Evolutionary conservation across 2,888 invertebrate genomes (phyloP), one percentile per base, ranked within the genome.

Genomic region (Boloria selene): DNA sequence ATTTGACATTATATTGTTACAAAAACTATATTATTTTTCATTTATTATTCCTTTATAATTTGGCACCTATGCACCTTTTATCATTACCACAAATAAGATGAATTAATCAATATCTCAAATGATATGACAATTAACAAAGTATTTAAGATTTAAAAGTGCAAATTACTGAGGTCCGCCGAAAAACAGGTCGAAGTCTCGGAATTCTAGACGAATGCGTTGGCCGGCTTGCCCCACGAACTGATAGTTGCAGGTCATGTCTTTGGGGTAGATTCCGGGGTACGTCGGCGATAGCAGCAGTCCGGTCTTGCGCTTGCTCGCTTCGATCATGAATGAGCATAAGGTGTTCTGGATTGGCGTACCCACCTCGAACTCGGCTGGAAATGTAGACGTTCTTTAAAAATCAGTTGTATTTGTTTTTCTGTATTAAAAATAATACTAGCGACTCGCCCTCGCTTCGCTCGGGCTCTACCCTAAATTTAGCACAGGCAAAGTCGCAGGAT

Each of bases 231-330:
- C 99, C 80, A 96, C 95, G 92, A 99, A 97, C 90, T 97, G 96
- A 92, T 98, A 98, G 90, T 95, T 95, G 94, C 99, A 99, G 78
- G 94, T 94, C 82, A 98, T 94, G 90, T 98, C 97, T 93, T 99
- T 99, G 75, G 99, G 99, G 93, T 99, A 99, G 80, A 98, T 96
- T 76, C 99, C 99, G 70, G 99, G 99, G 93, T 99, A 99, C 71
- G 99, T 99, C 71, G 99, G 99, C 68, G 99, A 98, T 81, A 98
- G 93, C 80, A 99, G 96, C 81, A 95, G 94, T 63, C 99, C 99
- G 72, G 95, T 95, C 81, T 95, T 95, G 85, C 93, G 93, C 86
- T 94, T 94, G 79, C 93, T 93, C 73, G 95, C 95, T 82, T 97
- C 95, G 82, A 98, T 96, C 82, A 95, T 95, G 93, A 96, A 97